phyloP scores from a whole-genome alignment of 2,888 invertebrate genomes.

The Lasioglossum pauxillum region DNA sequence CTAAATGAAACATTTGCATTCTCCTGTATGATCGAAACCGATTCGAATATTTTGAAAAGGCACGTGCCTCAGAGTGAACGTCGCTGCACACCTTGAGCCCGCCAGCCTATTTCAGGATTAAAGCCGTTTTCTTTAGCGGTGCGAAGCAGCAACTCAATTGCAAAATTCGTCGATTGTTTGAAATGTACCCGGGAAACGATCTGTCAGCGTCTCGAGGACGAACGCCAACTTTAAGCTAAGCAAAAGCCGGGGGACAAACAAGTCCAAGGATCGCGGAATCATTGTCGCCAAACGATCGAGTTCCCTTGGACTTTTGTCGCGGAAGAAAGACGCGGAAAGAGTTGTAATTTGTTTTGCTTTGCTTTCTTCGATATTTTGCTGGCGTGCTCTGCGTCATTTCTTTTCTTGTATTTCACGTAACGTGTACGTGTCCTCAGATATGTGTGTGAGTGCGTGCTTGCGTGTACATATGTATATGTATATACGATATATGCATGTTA shows the following conservation, averaged over 20 bases:
- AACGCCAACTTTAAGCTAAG: background rate
- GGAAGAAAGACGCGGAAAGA: background rate
- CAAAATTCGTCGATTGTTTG: background rate
- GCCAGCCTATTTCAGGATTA: constrained; percentile 16
- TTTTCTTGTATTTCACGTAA: constrained; percentile 35
- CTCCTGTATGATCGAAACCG: background rate
- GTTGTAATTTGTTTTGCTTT: constrained; percentile 26
- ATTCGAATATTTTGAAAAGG: background rate
- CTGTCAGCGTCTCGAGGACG: background rate
- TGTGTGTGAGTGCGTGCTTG: constrained; percentile 27
- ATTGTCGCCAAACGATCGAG: background rate
- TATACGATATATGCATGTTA: constrained; percentile 28
- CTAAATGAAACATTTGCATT: background rate
- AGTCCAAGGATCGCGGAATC: background rate
- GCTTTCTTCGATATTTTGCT: constrained; percentile 34
- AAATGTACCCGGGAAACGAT: background rate
- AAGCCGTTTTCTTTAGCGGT: background rate
- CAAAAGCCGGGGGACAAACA: background rate
- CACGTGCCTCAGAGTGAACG: constrained; percentile 22
- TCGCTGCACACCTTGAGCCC: constrained; percentile 20
- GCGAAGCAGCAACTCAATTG: background rate
- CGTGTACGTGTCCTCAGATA: constrained; percentile 32
- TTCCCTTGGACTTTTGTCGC: background rate
- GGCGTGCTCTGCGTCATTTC: constrained; percentile 48
- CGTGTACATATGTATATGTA: constrained; percentile 33